Evolutionary conservation across 2,888 invertebrate genomes (phyloP).

Genomic region (Eilema griseolum): DNA sequence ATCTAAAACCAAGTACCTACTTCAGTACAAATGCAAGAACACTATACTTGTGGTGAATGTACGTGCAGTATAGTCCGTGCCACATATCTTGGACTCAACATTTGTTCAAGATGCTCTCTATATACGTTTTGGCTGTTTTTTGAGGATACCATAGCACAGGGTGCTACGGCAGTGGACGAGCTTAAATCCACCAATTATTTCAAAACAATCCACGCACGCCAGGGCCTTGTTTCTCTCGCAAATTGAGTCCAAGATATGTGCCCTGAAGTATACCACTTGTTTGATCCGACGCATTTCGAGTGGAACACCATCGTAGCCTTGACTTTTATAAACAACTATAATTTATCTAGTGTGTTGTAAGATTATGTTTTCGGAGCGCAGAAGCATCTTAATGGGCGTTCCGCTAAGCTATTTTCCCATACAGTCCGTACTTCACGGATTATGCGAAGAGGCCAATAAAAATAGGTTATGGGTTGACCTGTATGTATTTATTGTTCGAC

Average conservation of each 20-base stretch:
- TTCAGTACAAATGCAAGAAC: background rate
- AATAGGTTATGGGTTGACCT: background rate
- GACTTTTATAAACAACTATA: slow-evolving; percentile 61
- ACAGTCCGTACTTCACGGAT: background rate
- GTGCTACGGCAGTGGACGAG: no score
- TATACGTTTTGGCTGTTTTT: no score
- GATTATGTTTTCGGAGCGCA: slow-evolving; percentile 36
- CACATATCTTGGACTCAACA: no score
- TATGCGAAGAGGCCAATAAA: background rate
- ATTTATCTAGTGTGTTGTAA: slow-evolving; percentile 46
- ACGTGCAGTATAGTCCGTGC: background rate
- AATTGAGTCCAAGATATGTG: no score
- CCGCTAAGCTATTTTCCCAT: slow-evolving; percentile 21
- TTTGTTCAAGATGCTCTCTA: no score
- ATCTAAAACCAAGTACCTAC: background rate
- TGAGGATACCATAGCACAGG: no score
- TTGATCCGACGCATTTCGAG: slow-evolving; percentile 27
- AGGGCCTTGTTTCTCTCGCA: no score
- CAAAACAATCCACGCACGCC: no score
- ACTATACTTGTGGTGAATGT: slow-evolving; percentile 9
- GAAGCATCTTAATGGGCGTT: slow-evolving; percentile 31
- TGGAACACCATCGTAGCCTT: slow-evolving; percentile 54
- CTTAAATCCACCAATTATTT: no score
- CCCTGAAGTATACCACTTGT: background rate
- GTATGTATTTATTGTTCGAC: background rate